Evolutionary conservation across 2,113 vertebrate genomes (phyloP), one percentile per base, ranked within the genome.

Genomic region (Mustela nigripes): DNA sequence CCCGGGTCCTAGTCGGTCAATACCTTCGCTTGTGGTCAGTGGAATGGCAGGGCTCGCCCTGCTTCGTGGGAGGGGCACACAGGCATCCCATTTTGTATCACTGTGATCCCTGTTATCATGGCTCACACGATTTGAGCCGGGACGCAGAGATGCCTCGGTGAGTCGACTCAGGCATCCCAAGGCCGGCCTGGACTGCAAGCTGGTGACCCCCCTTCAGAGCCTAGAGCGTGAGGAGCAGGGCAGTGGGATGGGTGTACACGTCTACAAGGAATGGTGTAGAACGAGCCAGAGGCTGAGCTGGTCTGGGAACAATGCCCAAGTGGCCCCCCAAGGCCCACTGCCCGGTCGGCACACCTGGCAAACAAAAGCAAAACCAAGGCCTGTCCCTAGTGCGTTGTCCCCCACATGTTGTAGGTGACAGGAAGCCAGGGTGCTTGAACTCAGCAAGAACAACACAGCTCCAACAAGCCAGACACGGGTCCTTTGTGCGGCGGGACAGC

Each of bases 181-280:
- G 36, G 18, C 50, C 6, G 31, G 63, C 39, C 60, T 16, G 11
- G 45, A 16, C 24, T 0, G 1, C 5, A 12, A 62, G 26, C 26
- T 4, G 8, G 1, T 0, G 36, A 50, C 15, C 39, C 21, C 58
- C 4, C 56, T 2, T 48, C 89, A 42, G 11, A 71, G 81, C 50
- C 18, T 53, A 69, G 39, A 65, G 39, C 9, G 6, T 4, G 10
- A 60, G 26, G 97, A 90, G 90, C 98, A 56, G 88, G 96, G 95
- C 74, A 99, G 99, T 31, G 98, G 98, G 97, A 98, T 0, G 36
- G 33, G 97, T 98, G 84, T 99, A 99, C 6, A 99, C 8, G 99
- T 99, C 98, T 99, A 99, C 98, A 99, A 99, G 99, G 99, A 99
- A 99, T 98, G 15, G 98, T 99, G 48, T 99, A 98, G 0, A 99